These are phyloP conservation scores for Dipodomys spectabilis DNA, from an alignment of 2,113 vertebrate genomes.

Conservation along the genomic window DNA sequence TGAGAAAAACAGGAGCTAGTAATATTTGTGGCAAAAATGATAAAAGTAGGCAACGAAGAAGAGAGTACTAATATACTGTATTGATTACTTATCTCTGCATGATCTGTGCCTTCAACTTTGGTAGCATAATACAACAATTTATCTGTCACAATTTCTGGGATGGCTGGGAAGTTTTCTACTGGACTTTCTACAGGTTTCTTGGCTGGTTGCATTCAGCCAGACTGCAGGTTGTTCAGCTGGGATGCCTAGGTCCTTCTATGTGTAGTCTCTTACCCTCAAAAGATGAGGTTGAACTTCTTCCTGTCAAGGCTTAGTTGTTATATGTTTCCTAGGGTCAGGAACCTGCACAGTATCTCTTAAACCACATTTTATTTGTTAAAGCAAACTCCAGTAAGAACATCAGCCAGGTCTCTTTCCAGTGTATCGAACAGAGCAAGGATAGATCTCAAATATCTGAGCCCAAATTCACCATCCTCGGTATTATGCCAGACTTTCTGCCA, in stretches of 20 bases:
- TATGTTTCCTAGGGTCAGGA: background rate
- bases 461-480: background rate
- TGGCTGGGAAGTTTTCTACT: background rate
- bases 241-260: background rate
- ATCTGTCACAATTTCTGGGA: background rate
- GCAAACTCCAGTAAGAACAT: background rate
- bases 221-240: background rate
- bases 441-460: background rate
- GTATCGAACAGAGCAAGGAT: background rate
- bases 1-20: background rate
- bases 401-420: background rate
- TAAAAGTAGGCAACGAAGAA: background rate
- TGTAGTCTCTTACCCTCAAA: background rate
- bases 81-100: background rate
- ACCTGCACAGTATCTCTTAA: background rate
- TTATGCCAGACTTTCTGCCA: background rate
- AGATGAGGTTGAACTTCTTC: background rate
- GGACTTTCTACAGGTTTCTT: background rate
- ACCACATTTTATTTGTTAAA: background rate
- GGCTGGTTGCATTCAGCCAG: rapidly evolving
- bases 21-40: background rate
- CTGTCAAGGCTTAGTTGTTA: too few species aligned
- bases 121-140: background rate
- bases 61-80: rapidly evolving
- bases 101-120: background rate